These are phyloP conservation scores for Magallana nippona DNA, from an alignment of 2,888 invertebrate genomes.

Conservation along the genomic window DNA sequence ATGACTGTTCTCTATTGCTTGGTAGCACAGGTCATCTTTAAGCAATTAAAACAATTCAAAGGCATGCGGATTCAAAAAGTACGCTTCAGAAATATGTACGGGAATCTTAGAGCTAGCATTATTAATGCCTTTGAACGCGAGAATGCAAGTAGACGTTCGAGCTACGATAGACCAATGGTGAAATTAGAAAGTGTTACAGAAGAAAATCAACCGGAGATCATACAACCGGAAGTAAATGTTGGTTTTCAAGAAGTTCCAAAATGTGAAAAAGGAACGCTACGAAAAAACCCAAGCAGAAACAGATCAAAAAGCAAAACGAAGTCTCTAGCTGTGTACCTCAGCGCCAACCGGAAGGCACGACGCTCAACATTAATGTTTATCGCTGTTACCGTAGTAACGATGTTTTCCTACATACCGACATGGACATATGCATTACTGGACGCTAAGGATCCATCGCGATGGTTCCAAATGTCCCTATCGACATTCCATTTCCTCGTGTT, in stretches of 20 bases:
- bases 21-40: slow-evolving; percentile 31
- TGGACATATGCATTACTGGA: slow-evolving; percentile 33
- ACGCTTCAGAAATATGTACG: slow-evolving; percentile 9
- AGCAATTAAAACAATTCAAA: slow-evolving; percentile 26
- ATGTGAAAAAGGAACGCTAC: neutral
- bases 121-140: slow-evolving; percentile 13
- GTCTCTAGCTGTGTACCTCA: neutral
- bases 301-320: slow-evolving; percentile 3
- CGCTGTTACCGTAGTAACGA: slow-evolving; percentile 24
- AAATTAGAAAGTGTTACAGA: neutral
- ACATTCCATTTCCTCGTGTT: slow-evolving; percentile 23
- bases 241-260: neutral
- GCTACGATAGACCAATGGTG: neutral
- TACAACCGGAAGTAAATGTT: neutral
- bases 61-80: slow-evolving; percentile 19
- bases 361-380: slow-evolving; percentile 36
- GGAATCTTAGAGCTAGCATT: neutral
- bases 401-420: slow-evolving; percentile 32
- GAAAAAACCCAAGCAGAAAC: slow-evolving; percentile 7
- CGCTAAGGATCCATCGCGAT: slow-evolving; percentile 12
- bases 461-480: slow-evolving; percentile 14
- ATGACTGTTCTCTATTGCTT: slow-evolving; percentile 22
- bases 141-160: neutral
- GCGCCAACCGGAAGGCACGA: slow-evolving; percentile 4
- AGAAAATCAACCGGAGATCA: neutral